Conservation (phyloP, 2,888 invertebrate genomes). For the Eilema griseolum region DNA sequence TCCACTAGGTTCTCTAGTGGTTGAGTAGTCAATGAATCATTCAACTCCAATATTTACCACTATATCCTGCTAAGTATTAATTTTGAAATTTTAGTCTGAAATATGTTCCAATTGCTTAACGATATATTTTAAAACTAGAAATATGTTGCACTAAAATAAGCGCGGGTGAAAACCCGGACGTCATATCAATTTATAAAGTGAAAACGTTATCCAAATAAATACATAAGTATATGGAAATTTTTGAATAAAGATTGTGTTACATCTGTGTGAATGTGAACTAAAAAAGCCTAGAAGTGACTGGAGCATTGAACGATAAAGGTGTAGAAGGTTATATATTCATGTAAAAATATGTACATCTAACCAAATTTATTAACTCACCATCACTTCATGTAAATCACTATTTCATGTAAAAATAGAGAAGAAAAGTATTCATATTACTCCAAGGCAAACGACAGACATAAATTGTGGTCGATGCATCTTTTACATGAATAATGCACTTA, state of each 20-base stretch:
- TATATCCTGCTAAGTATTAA: background rate
- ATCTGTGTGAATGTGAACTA: background rate
- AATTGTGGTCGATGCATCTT: conserved; percentile 16
- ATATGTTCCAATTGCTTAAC: background rate
- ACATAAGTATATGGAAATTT: background rate
- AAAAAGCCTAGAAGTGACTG: background rate
- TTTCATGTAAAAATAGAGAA: conserved; percentile 2
- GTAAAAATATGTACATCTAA: conserved; percentile 16
- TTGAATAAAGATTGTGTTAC: background rate
- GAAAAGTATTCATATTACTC: conserved; percentile 8
- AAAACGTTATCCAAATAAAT: background rate
- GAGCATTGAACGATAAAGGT: conserved; percentile 10
- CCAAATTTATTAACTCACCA: conserved; percentile 6
- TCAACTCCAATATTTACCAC: background rate
- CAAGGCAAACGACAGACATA: conserved; percentile 8
- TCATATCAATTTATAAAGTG: background rate
- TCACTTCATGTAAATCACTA: background rate
- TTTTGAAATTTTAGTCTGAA: background rate
- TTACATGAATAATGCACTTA: conserved; percentile 36
- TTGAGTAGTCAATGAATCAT: conserved; percentile 11
- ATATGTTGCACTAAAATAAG: background rate
- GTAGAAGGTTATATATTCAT: conserved; percentile 13
- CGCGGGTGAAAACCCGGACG: background rate
- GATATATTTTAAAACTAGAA: background rate
- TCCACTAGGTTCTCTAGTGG: conserved; percentile 29